phyloP scores from a whole-genome alignment of 1,140 invertebrate species.

The Yoshiicerus persimilis region DNA sequence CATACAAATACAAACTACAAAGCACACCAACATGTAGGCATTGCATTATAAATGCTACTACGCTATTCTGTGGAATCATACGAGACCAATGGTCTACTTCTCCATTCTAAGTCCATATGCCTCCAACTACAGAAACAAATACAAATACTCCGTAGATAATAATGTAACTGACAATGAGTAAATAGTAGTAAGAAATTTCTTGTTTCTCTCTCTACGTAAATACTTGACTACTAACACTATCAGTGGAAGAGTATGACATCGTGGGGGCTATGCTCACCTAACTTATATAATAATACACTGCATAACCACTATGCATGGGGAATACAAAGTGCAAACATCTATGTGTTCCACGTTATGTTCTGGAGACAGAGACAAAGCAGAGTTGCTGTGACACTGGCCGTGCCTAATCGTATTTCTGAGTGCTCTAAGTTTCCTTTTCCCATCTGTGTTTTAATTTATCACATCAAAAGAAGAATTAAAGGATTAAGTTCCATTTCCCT shows the following conservation, averaged over 20 bases:
- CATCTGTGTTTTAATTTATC: conserved; percentile 13
- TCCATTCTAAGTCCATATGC: neutral
- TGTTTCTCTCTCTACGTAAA: neutral
- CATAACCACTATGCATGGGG: too few species aligned
- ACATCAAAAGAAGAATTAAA: conserved; percentile 23
- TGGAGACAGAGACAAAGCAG: neutral
- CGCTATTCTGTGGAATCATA: neutral
- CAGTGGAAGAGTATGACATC: too few species aligned
- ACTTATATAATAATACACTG: too few species aligned
- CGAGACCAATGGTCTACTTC: neutral
- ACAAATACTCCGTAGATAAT: too few species aligned
- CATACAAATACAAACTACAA: neutral
- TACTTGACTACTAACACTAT: too few species aligned
- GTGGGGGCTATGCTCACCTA: too few species aligned
- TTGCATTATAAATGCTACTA: too few species aligned
- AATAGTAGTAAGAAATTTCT: neutral
- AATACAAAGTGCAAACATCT: neutral
- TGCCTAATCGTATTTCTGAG: conserved; percentile 8
- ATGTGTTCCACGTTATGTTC: neutral
- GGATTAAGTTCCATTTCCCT: neutral
- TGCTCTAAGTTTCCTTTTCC: neutral
- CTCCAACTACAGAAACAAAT: too few species aligned
- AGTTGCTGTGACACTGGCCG: neutral
- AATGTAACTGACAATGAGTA: neutral
- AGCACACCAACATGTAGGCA: neutral